Percentiles rank a stretch among this genome's conserved stretches.
Evolutionary conservation across 2,888 invertebrate species (phyloP).

Genomic region (Diaphora mendica): DNA sequence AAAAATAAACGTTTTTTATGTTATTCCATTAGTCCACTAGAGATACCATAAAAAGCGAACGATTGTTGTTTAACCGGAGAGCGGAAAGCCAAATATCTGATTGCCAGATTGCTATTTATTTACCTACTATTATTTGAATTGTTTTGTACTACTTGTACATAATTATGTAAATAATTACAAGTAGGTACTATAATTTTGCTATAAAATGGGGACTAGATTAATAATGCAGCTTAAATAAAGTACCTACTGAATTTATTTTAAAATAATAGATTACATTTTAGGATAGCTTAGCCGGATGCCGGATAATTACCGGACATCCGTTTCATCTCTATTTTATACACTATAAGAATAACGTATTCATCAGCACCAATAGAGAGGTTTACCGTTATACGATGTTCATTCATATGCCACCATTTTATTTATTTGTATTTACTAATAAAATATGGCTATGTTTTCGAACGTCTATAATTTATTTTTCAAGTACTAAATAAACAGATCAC

Average conservation of each 20-base stretch:
- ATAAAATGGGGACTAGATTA: neutral
- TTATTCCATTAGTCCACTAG: neutral
- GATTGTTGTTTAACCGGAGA: neutral
- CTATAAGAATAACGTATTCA: neutral
- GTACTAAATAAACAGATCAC: neutral
- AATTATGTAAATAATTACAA: neutral
- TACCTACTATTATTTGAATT: neutral
- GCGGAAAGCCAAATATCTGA: neutral
- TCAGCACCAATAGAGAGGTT: neutral
- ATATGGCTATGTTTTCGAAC: neutral
- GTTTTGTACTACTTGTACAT: neutral
- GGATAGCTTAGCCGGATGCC: neutral
- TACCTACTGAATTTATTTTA: neutral
- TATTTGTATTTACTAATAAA: neutral
- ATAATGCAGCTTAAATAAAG: neutral
- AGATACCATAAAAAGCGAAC: neutral
- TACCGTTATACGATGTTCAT: neutral
- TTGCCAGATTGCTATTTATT: slow-evolving; percentile 1
- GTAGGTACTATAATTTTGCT: neutral
- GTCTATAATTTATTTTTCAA: neutral
- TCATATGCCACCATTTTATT: neutral
- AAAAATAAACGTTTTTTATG: neutral
- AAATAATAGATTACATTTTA: neutral
- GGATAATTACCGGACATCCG: slow-evolving; percentile 1
- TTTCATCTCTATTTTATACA: neutral